Conservation (phyloP, 2,888 invertebrate genomes). For the Eristalis tenax region DNA sequence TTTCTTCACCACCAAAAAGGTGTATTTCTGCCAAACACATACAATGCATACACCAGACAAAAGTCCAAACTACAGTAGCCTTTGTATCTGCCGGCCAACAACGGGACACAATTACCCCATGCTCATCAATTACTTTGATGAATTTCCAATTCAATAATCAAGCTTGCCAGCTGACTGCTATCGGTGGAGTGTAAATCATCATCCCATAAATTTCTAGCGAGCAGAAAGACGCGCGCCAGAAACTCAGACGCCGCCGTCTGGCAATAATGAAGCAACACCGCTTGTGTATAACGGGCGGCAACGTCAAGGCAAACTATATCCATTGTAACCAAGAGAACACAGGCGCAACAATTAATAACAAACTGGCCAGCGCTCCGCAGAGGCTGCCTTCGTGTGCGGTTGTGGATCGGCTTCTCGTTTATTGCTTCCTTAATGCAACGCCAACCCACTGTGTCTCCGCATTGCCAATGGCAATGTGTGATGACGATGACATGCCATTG, state of each 20-base stretch:
- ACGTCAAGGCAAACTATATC: conserved; percentile 28
- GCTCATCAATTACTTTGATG: conserved; percentile 47
- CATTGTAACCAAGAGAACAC: conserved; percentile 30
- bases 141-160: conserved; percentile 34
- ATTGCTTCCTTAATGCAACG: conserved; percentile 43
- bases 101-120: background rate
- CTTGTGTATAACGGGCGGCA: background rate
- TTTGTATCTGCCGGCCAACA: conserved; percentile 14
- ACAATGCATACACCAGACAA: background rate
- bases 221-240: background rate
- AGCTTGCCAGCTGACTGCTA: conserved; percentile 27
- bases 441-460: background rate
- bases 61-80: background rate
- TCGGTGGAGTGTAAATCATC: conserved; percentile 25
- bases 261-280: conserved; percentile 22
- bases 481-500: conserved; percentile 4
- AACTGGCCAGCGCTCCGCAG: background rate
- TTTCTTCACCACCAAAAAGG: background rate
- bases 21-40: too few relatives aligned
- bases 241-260: background rate
- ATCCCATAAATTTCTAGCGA: conserved; percentile 27
- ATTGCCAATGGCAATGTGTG: conserved; percentile 10
- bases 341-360: conserved; percentile 39
- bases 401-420: background rate
- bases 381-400: background rate